Percentiles rank a stretch among this genome's conserved stretches.
These are phyloP conservation scores for Bettongia penicillata DNA, from an alignment of 2,113 vertebrate genomes.

Conservation along the genomic window DNA sequence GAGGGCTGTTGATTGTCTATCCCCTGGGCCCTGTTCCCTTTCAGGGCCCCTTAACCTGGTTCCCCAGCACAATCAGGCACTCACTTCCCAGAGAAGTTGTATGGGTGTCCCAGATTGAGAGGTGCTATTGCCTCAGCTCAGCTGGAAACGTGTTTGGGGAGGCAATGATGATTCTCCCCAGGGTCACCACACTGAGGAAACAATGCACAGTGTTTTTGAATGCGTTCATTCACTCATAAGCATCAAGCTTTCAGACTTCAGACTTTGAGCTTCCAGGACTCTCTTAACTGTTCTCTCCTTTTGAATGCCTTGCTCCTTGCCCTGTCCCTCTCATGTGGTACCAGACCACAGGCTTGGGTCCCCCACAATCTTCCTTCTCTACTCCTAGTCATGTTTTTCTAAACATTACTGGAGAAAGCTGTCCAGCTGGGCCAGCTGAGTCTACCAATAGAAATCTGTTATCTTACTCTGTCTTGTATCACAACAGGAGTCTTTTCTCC, in stretches of 20 bases:
- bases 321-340: neutral
- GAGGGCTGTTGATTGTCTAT: neutral
- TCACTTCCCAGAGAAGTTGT: neutral
- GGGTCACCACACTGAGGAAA: neutral
- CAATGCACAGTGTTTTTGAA: neutral
- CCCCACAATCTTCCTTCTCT: neutral
- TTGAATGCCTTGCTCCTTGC: neutral
- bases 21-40: neutral
- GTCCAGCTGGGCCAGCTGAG: neutral
- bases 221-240: neutral
- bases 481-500: neutral
- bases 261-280: neutral
- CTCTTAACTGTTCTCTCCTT: neutral
- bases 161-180: neutral
- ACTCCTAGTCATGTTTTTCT: neutral
- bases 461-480: neutral
- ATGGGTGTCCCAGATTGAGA: neutral
- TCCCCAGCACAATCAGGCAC: neutral
- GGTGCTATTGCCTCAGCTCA: neutral
- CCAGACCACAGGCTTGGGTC: neutral
- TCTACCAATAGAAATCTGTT: neutral
- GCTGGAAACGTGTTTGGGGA: neutral
- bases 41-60: neutral
- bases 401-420: neutral
- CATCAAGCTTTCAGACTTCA: neutral